Base-by-base conservation (phyloP, 2,797 vertebrate species). In the Ceryle rudis region DNA sequence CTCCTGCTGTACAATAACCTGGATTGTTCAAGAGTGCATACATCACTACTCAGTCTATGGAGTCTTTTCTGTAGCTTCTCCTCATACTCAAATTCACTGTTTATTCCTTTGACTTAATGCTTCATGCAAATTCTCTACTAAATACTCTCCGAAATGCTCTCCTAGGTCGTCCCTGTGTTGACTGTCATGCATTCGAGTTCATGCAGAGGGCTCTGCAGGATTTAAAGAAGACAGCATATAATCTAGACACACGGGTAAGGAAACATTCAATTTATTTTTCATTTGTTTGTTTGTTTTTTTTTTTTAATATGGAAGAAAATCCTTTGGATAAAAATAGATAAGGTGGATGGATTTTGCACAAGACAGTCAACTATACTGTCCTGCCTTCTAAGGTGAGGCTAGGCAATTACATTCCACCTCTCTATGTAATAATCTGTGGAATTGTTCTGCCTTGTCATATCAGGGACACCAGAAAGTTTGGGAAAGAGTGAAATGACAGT, bases 191-290 rank as follows among this genome's bases (percentile, higher is more conserved):
- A 1, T 99, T 99, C 95, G 99, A 99, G 97, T 99, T 99, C 90
- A 99, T 99, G 99, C 99, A 99, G 98, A 98, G 99, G 93, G 99
- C 99, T 54, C 97, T 99, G 97, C 99, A 99, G 96, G 99, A 99
- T 97, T 97, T 99, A 89, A 99, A 99, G 97, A 99, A 99, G 98
- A 99, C 99, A 0, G 99, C 99, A 0, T 99, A 99, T 96, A 99
- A 99, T 96, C 98, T 99, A 33, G 99, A 99, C 91, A 98, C 99
- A 31, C 97, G 99, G 98, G 99, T 99, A 97, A 98, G 98, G 42
- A 87, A 77, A 67, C n/a, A 29, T 49, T 33, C 9, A 3, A 15
- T 47, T 44, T 67, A 8, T 28, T 58, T 5, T 10, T 33, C 2
- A 9, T 37, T 17, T 44, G 29, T 39, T 41, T 64, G 9, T 31